phyloP scores from a whole-genome alignment of 2,797 vertebrate species.

The Astyanax mexicanus region DNA sequence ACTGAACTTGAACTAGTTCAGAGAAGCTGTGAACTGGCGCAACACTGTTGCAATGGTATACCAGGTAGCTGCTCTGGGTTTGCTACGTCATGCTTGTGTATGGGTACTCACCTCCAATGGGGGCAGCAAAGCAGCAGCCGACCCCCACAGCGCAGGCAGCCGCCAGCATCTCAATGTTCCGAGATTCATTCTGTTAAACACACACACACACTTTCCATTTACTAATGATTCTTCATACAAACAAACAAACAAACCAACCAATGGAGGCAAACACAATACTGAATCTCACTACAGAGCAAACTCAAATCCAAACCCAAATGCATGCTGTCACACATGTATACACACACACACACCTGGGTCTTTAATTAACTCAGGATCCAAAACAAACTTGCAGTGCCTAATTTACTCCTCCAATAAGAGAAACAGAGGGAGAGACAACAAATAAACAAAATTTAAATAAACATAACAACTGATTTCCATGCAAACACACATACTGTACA shows the following conservation, averaged over 20 bases:
- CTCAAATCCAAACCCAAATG: not conserved
- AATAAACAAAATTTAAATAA: not conserved
- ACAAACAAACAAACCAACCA: slow-evolving; percentile 11
- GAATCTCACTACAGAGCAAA: not conserved
- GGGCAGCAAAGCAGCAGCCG: slow-evolving; percentile 96
- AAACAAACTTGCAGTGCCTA: not conserved
- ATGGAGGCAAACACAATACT: not conserved
- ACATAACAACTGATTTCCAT: not conserved
- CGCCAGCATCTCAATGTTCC: slow-evolving; percentile 97
- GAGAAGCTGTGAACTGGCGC: no score
- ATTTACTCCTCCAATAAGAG: not conserved
- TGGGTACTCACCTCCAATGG: slow-evolving; percentile 88
- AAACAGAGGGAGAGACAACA: not conserved
- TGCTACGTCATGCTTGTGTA: slow-evolving; percentile 16
- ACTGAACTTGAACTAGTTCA: no score
- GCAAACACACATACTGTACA: not conserved
- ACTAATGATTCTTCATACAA: slow-evolving; percentile 2
- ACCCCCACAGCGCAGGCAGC: slow-evolving; percentile 96
- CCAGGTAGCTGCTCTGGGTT: no score
- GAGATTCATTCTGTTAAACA: slow-evolving; percentile 88
- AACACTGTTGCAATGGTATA: no score
- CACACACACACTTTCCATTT: slow-evolving; percentile 14
- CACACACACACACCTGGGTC: slow-evolving; percentile 16
- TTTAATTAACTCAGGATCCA: not conserved
- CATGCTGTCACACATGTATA: slow-evolving; percentile 38